Evolutionary conservation across 2,113 vertebrate species (phyloP), one percentile per base, ranked within the genome.

Genomic region (Pavo muticus): DNA sequence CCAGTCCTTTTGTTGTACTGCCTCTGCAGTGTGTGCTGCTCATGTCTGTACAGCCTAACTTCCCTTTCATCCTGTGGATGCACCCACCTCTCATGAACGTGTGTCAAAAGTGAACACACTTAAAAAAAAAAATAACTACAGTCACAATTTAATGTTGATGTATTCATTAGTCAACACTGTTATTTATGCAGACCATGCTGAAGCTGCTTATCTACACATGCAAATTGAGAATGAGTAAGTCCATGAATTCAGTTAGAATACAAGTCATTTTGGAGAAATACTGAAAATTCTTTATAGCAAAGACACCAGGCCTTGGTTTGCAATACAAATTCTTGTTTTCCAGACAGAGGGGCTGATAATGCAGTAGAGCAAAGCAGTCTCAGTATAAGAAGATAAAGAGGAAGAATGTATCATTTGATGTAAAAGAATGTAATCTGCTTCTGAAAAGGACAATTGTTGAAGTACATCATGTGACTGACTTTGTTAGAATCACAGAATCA

Each of bases 171-270:
- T 95, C 82, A 94, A 88, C 79, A 72, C 64, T 88, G 71, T 64
- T 78, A 74, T 74, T 88, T 86, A 75, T 90, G 77, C 32, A 82
- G 89, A 65, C 80, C 83, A 61, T 91, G 95, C 82, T 91, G 84
- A 89, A 93, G 35, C 84, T 80, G 47, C 83, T 90, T 61, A 77
- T 77, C 32, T 73, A 52, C 86, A 42, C 0, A 1, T 73, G 65
- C 81, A 90, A 76, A 72, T 88, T 70, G 85, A 80, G 95, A 92
- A 93, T 83, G 6, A 90, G 84, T 80, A 89, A 90, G 68, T 82
- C 70, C 56, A 42, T 90, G 84, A 63, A 78, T 93, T 96, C 65
- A 25, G 70, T 73, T 77, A 87, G 78, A 79, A 87, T 56, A 84
- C 70, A 69, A 72, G 81, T 59, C 21, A 11, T 42, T 87, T 82